Conservation (phyloP, 37 sponge, comb jelly and placozoan species). For the Mnemiopsis leidyi region DNA sequence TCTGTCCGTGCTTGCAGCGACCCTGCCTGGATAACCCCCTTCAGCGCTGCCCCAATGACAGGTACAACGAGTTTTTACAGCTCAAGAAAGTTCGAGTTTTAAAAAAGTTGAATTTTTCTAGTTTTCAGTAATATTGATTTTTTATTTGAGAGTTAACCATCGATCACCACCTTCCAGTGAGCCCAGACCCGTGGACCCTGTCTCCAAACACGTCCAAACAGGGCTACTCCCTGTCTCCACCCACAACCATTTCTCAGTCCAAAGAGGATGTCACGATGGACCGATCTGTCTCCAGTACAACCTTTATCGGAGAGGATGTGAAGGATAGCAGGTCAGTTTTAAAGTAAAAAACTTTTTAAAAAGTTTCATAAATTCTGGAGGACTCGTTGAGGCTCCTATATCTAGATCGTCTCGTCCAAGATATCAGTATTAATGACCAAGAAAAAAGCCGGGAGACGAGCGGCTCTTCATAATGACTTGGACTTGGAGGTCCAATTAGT, state of each 20-base stretch:
- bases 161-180: too few relatives aligned
- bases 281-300: not conserved
- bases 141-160: not conserved
- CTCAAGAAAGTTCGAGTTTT: too few relatives aligned
- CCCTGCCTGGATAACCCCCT: slow-evolving; percentile 20
- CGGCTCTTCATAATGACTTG: too few relatives aligned
- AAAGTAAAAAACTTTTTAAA: too few relatives aligned
- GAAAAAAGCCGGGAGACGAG: too few relatives aligned
- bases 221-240: slow-evolving; percentile 11
- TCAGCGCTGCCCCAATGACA: not conserved
- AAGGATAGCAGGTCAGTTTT: slow-evolving; percentile 18
- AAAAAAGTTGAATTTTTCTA: too few relatives aligned
- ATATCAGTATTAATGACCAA: too few relatives aligned
- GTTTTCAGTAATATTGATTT: not conserved
- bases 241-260: not conserved
- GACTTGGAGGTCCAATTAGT: too few relatives aligned
- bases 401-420: too few relatives aligned
- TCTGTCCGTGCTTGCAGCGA: not conserved
- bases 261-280: slow-evolving; percentile 12
- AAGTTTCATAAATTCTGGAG: too few relatives aligned
- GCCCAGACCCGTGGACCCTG: not conserved
- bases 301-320: not conserved
- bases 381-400: too few relatives aligned
- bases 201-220: not conserved
- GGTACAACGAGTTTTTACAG: too few relatives aligned